Base-by-base conservation (phyloP, 2,113 vertebrate genomes). In the Engystomops pustulosus region DNA sequence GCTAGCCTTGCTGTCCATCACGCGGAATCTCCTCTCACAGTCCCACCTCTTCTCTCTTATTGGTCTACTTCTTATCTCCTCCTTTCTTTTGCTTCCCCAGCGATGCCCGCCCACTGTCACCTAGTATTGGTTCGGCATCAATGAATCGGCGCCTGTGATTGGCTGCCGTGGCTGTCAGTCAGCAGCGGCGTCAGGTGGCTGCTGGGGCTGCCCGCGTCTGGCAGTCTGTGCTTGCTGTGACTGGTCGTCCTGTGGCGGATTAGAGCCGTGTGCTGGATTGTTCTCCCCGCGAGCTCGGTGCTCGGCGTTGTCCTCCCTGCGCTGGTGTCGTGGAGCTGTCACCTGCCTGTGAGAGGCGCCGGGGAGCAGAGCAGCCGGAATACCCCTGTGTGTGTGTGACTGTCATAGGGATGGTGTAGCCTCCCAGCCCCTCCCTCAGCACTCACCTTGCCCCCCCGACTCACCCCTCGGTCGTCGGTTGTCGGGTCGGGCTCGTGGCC, bases 181-280 rank as follows among this genome's bases (percentile, higher is more conserved):
- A 85, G 47, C 11, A 47, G 62, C 65, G 75, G 75, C 83, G 83
- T 85, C 83, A 85, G 83, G 83, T 85, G 83, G 74, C 83, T 84
- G 60, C 60, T 65, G 60, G 74, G 82, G 82, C 82, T 85, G 75
- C 83, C 74, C 75, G 83, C 83, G 74, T 85, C 74, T 85, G n/a
- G 75, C 83, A 58, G 83, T 62, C 74, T 78, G 34, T n/a, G 83
- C 83, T 78, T 41, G 41, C 60, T 76, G 41, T 72, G 81, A 83
- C 81, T 67, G 74, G 65, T 49, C 38, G 55, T 23, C 76, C 71
- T 23, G 70, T 25, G 55, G 74, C 34, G 74, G 74, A 47, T 38
- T 41, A 65, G 34, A 58, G 76, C 44, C 47, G 23, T 20, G 65
- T 78, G n/a, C n/a, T n/a, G 83, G 75, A 85, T 79, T 85, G 60